Evolutionary conservation across 2,888 invertebrate species (phyloP), one percentile per base, ranked within the genome.

Genomic region (Ophioninae sp.): DNA sequence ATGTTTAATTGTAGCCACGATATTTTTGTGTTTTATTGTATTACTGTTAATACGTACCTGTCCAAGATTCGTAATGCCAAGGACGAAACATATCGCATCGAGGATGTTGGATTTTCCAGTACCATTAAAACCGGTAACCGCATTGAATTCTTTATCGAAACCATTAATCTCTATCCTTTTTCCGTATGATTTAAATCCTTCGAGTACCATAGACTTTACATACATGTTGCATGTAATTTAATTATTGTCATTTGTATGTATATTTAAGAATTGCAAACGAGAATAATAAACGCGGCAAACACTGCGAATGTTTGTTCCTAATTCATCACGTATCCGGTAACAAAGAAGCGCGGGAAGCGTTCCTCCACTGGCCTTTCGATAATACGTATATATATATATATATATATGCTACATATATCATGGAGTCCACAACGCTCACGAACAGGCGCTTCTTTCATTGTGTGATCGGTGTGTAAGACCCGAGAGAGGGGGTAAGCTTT

Each of bases 161-260:
- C 97, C 97, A 85, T 95, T 96, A 73, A 99, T 95, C 93, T 98
- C 98, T 0, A 98, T 98, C 87, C 98, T 94, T 87, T 97, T 96
- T 0, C 98, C 99, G 90, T 99, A 99, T 0, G 99, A 99, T 93
- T 99, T 99, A 92, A 99, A 99, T 67, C 99, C 99, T 91, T 99
- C 99, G 70, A 99, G 94, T 56, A 97, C 95, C 88, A 99, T 96
- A 0, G 96, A 96, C 93, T 98, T 99, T 69, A 99, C 96, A 92
- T 96, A 95, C 99, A 99, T 99, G 62, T 39, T 78, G 67, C 68
- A 78, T 68, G 21, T 1, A 39, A 59, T 39, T 59, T 13, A 68
- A 44, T 5, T 50, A 7, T 8, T n/a, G 39, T 2, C 6, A 20
- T 57, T 39, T 30, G 0, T 6, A 57, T 39, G 1, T 20, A 7